Evolutionary conservation across 2,888 invertebrate species (phyloP), one percentile per base, ranked within the genome.

Genomic region (Chesias legatella): DNA sequence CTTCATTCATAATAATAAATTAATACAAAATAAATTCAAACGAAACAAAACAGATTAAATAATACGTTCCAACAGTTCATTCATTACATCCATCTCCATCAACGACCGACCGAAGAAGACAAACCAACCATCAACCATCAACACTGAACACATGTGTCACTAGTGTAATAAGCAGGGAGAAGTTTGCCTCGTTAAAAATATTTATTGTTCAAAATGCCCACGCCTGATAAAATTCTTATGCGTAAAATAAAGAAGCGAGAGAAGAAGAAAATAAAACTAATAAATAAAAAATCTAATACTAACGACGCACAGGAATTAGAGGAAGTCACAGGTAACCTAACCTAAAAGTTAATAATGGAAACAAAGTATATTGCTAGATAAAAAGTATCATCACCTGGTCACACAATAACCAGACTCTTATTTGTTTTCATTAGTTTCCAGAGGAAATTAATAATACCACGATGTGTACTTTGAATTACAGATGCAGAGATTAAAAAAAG

Each of bases 241-340:
- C 88, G 93, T 38, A 95, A 95, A 79, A 94, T 95, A 21, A 94
- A 92, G 51, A 94, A 94, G 62, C 89, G 93, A 0, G 94, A 94
- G 58, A 92, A 93, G 59, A 92, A 91, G 52, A 95, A 93, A 67
- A 67, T 91, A 13, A 90, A 91, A 52, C 63, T 92, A 6, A 65
- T 68, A 7, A 72, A 73, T 33, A 58, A 91, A 56, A 91, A 92
- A 65, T 84, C 92, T 1, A 67, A 56, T 7, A 47, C 60, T 31
- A 58, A 50, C 23, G 48, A 48, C 32, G 22, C 56, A 10, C 60
- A 64, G 37, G 57, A 57, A 33, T 41, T 39, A 10, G 59, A 64
- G 37, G 57, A 57, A 33, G 42, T 39, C 57, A 49, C 60, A 68
- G 75, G 79, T 80, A 73, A 71, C 55, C 50, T 71, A 67, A 67